Evolutionary conservation across 2,888 invertebrate species (phyloP).

Genomic region (Eilema sororculum): DNA sequence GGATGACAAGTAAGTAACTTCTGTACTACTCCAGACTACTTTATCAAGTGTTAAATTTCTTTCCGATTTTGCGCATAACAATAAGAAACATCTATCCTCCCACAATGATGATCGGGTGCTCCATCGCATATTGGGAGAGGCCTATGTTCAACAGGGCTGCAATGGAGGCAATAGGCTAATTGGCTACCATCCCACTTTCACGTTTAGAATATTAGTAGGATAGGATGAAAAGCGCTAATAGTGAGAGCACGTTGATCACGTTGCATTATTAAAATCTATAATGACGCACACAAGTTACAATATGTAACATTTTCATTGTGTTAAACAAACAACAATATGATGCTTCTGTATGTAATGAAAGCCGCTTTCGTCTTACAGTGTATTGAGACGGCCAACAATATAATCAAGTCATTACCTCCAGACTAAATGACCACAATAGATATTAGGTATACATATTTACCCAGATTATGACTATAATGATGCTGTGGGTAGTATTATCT

Average conservation of each 20-base stretch:
- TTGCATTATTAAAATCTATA: not conserved
- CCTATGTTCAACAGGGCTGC: too few species aligned
- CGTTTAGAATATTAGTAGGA: not conserved
- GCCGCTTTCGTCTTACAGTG: too few species aligned
- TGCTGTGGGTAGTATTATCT: not conserved
- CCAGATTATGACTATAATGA: not conserved
- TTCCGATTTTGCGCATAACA: too few species aligned
- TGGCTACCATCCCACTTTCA: not conserved
- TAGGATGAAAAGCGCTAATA: not conserved
- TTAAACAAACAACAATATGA: not conserved
- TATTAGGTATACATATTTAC: not conserved
- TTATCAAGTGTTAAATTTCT: too few species aligned
- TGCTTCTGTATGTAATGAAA: not conserved
- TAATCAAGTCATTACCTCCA: not conserved
- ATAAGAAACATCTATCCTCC: too few species aligned
- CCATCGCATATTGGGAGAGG: too few species aligned
- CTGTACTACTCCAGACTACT: too few species aligned
- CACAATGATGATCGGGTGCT: too few species aligned
- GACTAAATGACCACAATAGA: not conserved
- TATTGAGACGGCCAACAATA: constrained; percentile 3
- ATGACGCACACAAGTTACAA: not conserved
- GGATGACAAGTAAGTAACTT: too few species aligned
- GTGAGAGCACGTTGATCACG: not conserved
- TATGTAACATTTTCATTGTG: not conserved
- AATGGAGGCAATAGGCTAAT: too few species aligned